Evolutionary conservation across 2,797 vertebrate species (phyloP), one percentile per base, ranked within the genome.

Genomic region (Lates japonicus): DNA sequence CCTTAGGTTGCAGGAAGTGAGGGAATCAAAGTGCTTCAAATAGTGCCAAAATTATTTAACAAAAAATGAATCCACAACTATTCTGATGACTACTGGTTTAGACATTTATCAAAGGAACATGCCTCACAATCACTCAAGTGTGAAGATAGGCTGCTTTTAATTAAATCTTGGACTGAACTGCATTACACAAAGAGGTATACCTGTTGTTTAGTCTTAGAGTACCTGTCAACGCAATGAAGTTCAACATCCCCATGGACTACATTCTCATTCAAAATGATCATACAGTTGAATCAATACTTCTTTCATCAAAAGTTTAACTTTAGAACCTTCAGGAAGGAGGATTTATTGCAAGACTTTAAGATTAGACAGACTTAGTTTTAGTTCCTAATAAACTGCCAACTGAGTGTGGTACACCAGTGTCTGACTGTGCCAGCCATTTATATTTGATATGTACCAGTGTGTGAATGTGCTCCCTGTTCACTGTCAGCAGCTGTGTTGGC

Each of bases 391-490:
- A 48, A 20, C 19, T 48, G 19, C 20, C 46, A 46, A 4, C 16
- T 48, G 46, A 48, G 48, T n/a, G 48, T 51, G 9, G 48, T 35
- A 19, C 22, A 11, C 41, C 41, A 62, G 65, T 80, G 62, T 64
- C 33, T 11, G 49, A 22, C 37, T 37, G 65, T 77, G 49, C 61
- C 68, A 71, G 74, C 14, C 29, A 3, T 61, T n/a, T 41, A 25
- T 31, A 35, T 31, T 5, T 54, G 19, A 57, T 14, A 39, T 13
- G 78, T 48, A 31, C 11, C 66, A 74, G 60, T 7, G 69, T 69
- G 39, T 86, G 74, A 83, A 72, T 67, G 65, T 44, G 19, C 22
- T 11, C n/a, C 35, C 67, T 81, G 83, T 80, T 71, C 57, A 22
- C 70, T 12, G 44, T 49, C 49, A 31, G 71, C 76, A 85, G 70